These are phyloP conservation scores for Typhlomys cinereus DNA, from an alignment of 2,113 vertebrate genomes.

Conservation along the genomic window DNA sequence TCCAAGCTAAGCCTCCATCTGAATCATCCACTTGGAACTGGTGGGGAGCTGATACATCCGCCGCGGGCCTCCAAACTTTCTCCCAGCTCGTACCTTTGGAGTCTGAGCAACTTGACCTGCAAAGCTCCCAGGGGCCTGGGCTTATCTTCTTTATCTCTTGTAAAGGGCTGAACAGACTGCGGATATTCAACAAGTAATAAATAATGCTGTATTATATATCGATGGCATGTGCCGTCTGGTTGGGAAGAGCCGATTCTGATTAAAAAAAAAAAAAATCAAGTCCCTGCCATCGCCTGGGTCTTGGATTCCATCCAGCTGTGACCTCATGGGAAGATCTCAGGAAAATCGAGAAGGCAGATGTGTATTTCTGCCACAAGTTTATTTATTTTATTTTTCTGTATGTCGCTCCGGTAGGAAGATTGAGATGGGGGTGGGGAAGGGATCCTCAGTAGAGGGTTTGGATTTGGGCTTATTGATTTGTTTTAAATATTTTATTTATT, in stretches of 20 bases:
- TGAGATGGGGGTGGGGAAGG: no score
- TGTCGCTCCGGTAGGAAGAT: background rate
- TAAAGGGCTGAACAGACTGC: slow-evolving; percentile 62
- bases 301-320: slow-evolving; percentile 65
- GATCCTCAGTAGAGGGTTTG: background rate
- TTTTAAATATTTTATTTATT: background rate
- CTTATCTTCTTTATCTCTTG: slow-evolving; percentile 71
- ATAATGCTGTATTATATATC: slow-evolving; percentile 64
- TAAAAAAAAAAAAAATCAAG: slow-evolving; percentile 69
- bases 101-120: background rate
- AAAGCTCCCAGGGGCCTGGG: background rate
- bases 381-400: background rate
- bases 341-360: background rate
- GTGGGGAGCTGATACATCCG: accelerated
- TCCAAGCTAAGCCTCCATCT: background rate
- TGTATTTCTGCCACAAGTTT: background rate
- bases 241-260: slow-evolving; percentile 66
- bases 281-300: slow-evolving; percentile 18
- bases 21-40: background rate
- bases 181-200: slow-evolving; percentile 73
- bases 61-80: background rate
- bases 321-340: slow-evolving; percentile 40
- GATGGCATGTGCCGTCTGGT: slow-evolving; percentile 50
- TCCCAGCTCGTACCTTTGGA: background rate
- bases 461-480: background rate